Conservation (phyloP, 2,797 vertebrate species). For the Poeciliopsis turneri region DNA sequence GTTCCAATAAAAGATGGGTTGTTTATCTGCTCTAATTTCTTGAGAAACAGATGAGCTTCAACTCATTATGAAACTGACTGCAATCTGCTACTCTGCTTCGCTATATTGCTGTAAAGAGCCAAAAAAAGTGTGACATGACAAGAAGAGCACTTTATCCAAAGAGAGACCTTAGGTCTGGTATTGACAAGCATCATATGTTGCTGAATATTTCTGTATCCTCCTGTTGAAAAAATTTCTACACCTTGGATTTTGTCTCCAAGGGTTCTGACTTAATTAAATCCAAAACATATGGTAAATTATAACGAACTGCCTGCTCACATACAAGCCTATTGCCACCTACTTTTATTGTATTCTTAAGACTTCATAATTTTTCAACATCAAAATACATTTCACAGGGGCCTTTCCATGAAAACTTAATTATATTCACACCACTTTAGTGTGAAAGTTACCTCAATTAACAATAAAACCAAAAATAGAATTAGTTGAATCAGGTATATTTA, state of each 20-base stretch:
- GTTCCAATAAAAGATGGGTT: slow-evolving; percentile 42
- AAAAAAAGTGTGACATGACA: slow-evolving; percentile 69
- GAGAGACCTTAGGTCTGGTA: slow-evolving; percentile 55
- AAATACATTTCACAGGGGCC: neutral
- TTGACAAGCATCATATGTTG: slow-evolving; percentile 61
- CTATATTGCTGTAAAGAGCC: slow-evolving; percentile 61
- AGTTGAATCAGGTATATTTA: neutral
- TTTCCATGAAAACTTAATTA: neutral
- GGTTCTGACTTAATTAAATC: neutral
- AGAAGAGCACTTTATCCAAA: slow-evolving; percentile 72
- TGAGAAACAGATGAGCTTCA: slow-evolving; percentile 23
- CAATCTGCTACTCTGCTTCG: neutral
- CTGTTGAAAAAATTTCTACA: neutral
- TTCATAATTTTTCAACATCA: neutral
- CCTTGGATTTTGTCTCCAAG: neutral
- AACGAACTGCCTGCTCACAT: neutral
- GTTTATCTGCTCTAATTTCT: slow-evolving; percentile 32
- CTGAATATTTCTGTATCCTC: slow-evolving; percentile 56
- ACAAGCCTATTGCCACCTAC: neutral
- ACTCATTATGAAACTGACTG: slow-evolving; percentile 47
- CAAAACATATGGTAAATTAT: neutral
- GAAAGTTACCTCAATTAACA: neutral
- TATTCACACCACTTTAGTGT: neutral
- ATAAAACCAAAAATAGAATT: neutral
- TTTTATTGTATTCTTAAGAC: neutral